Base-by-base conservation (phyloP, 2,113 vertebrate species). In the Regulus satrapa region DNA sequence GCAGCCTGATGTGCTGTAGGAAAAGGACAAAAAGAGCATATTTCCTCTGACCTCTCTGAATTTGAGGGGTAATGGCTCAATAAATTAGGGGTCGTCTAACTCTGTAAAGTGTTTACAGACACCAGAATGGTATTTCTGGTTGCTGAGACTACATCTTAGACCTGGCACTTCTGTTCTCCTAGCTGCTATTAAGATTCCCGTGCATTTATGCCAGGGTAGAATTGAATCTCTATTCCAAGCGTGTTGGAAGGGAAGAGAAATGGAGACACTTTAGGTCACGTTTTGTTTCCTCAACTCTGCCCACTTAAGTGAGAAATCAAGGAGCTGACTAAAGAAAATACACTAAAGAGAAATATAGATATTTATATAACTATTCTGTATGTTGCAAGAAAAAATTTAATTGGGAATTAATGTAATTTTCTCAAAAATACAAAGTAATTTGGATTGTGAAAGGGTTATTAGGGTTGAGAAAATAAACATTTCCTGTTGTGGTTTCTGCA, bases 401-500 rank as follows among this genome's bases (percentile, higher is more conserved):
- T 78, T 81, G 51, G 23, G 38, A 88, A 95, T 97, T 89, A 88
- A 91, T 88, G 45, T 38, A 78, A 69, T 90, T 93, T 95, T 95
- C 63, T 94, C 46, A 85, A 93, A 95, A 88, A 78, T 85, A 43
- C 48, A 86, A 92, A 92, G 81, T 96, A 95, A 87, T 87, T 95
- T 95, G 74, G 85, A 82, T 90, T 96, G 88, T 97, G 92, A 93
- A 83, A 85, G 45, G 85, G 92, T 97, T 97, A 94, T 91, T 97
- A 45, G 8, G 69, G 85, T 97, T 96, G 96, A 95, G 83, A 96
- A 97, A 97, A 97, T 68, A 97, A 97, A 96, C 91, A 97, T 95
- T 98, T 98, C 97, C 96, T 97, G 91, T 97, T 97, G 89, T 94
- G 96, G 66, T 95, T 97, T 96, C 96, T 95, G 92, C 85, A 92